These are phyloP conservation scores for Paramisgurnus dabryanus DNA, from an alignment of 2,113 vertebrate genomes.

Conservation along the genomic window DNA sequence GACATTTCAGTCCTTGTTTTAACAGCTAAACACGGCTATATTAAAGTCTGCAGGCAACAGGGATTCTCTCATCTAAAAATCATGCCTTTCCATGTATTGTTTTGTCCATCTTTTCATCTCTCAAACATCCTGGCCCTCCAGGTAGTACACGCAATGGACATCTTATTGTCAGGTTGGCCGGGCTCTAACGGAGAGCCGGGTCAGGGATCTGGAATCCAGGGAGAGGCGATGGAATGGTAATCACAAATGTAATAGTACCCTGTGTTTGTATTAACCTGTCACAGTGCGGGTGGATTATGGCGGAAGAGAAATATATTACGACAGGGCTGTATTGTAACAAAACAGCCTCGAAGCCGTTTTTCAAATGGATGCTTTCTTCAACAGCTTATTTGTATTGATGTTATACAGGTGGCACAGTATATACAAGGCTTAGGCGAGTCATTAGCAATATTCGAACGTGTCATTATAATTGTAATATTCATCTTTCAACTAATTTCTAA, in stretches of 20 bases:
- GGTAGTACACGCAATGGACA: not conserved
- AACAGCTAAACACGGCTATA: conserved; percentile 20
- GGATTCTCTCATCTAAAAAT: conserved; percentile 26
- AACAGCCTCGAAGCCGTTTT: not conserved
- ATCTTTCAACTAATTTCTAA: conserved; percentile 19
- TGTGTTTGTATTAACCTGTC: conserved; percentile 19
- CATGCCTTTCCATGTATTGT: conserved; percentile 16
- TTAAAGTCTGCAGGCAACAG: conserved; percentile 34
- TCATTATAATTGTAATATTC: conserved; percentile 10
- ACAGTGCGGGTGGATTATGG: not conserved
- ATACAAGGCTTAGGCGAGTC: conserved; percentile 2
- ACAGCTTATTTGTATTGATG: conserved; percentile 20
- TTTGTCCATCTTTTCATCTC: conserved; percentile 34
- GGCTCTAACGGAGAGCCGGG: not conserved
- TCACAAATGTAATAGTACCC: conserved; percentile 5
- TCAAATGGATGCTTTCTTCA: not conserved
- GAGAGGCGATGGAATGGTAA: conserved; percentile 11
- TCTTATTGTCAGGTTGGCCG: not conserved
- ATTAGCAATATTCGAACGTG: conserved; percentile 4
- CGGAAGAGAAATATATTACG: conserved; percentile 53
- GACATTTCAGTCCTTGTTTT: conserved; percentile 26
- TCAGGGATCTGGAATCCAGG: conserved; percentile 28
- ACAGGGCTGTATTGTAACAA: not conserved
- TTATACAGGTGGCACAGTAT: not conserved
- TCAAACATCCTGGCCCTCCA: conserved; percentile 24